Evolutionary conservation across 2,888 invertebrate species (phyloP).

Genomic region (Dusona sp.): DNA sequence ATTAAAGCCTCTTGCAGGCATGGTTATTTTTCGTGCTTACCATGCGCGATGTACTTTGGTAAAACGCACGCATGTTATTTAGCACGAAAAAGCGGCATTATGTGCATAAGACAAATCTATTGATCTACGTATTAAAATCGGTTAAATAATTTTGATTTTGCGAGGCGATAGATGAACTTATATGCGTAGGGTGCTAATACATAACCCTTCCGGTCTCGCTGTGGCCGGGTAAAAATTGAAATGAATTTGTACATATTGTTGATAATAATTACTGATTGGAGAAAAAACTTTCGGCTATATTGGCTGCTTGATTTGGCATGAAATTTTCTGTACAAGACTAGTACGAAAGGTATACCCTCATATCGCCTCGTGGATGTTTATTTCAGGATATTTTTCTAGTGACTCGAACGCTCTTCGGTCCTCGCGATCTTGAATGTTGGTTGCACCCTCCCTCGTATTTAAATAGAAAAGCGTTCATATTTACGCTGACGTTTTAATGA

Average conservation of each 20-base stretch:
- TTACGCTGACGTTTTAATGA: neutral
- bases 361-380: conserved; percentile 72
- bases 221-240: neutral
- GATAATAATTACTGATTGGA: no score
- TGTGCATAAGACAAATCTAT: no score
- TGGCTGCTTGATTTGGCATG: neutral
- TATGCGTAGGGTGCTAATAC: neutral
- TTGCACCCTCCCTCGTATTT: conserved; percentile 50
- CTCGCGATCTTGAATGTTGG: conserved; percentile 70
- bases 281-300: neutral
- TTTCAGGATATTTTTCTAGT: conserved; percentile 83
- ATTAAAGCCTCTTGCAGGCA: no score
- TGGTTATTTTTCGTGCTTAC: no score
- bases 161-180: no score
- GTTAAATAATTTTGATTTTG: no score
- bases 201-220: neutral
- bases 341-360: conserved; percentile 40
- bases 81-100: no score
- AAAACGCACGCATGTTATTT: no score
- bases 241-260: neutral
- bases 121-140: no score
- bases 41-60: no score
- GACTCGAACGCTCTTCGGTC: conserved; percentile 75
- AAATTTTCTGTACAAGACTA: conserved; percentile 29
- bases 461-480: conserved; percentile 57